These are phyloP conservation scores for Machimus rusticus DNA, from an alignment of 2,888 invertebrate species.

Conservation along the genomic window DNA sequence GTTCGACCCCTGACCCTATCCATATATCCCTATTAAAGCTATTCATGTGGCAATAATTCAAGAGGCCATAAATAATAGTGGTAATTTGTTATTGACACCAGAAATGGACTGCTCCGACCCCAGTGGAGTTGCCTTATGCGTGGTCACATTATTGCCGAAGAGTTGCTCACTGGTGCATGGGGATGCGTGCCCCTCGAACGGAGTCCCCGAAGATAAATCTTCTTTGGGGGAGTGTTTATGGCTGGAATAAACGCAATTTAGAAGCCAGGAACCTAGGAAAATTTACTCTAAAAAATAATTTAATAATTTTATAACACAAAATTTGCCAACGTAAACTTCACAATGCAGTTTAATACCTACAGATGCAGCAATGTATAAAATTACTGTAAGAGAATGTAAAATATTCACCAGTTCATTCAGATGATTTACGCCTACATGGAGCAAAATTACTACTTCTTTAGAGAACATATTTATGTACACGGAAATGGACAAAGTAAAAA, in stretches of 20 bases:
- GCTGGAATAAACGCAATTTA: not conserved
- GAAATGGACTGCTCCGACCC: not conserved
- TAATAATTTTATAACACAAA: too few species aligned
- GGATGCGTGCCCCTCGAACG: not conserved
- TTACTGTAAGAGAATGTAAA: too few species aligned
- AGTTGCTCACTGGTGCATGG: not conserved
- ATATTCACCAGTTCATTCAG: too few species aligned
- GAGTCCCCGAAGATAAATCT: not conserved
- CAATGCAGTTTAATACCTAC: too few species aligned
- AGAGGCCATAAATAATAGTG: constrained; percentile 2
- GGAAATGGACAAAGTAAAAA: too few species aligned
- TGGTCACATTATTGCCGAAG: not conserved
- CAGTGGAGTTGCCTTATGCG: not conserved
- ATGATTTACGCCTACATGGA: too few species aligned
- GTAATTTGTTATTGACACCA: constrained; percentile 11
- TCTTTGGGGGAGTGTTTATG: not conserved
- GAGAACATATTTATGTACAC: too few species aligned
- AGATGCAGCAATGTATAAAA: too few species aligned
- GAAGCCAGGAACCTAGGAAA: not conserved
- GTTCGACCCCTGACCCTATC: not conserved
- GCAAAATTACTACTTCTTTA: too few species aligned
- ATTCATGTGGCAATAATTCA: not conserved
- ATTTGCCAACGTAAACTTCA: too few species aligned
- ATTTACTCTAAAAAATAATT: too few species aligned
- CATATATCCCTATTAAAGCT: not conserved